Conservation (phyloP, 2,113 vertebrate species). For the Marcusenius ussheri region DNA sequence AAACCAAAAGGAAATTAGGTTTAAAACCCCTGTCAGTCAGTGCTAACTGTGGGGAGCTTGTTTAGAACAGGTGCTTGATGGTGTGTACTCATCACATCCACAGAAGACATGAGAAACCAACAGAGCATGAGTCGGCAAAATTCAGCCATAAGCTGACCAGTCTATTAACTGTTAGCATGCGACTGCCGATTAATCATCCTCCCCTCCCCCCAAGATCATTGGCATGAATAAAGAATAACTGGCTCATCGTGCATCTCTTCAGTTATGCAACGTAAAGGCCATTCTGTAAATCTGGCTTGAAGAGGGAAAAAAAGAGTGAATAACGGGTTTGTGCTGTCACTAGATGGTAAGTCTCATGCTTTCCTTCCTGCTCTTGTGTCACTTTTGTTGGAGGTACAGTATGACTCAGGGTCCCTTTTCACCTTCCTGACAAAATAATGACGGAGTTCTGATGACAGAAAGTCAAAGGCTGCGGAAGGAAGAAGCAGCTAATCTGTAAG, state of each 20-base stretch:
- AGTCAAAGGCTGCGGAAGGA: background rate
- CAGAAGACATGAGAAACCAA: background rate
- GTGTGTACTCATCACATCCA: background rate
- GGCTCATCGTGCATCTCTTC: background rate
- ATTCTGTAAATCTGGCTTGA: background rate
- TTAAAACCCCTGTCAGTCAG: background rate
- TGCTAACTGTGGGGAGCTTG: background rate
- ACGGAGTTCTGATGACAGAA: background rate
- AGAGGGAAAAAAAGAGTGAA: background rate
- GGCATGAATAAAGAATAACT: background rate
- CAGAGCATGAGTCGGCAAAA: background rate
- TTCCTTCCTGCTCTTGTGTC: background rate
- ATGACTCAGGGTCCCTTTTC: background rate
- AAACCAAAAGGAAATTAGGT: background rate
- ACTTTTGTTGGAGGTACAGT: background rate
- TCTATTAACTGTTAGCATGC: background rate
- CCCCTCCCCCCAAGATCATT: background rate
- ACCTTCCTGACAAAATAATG: background rate
- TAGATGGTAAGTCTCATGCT: background rate
- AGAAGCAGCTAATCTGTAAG: conserved; percentile 9
- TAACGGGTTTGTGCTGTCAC: background rate
- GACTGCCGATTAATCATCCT: background rate
- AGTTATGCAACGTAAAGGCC: background rate
- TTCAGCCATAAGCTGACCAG: background rate
- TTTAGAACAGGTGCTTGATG: background rate